Base-by-base conservation (phyloP, 2,797 vertebrate species). In the Heterohyrax brucei region DNA sequence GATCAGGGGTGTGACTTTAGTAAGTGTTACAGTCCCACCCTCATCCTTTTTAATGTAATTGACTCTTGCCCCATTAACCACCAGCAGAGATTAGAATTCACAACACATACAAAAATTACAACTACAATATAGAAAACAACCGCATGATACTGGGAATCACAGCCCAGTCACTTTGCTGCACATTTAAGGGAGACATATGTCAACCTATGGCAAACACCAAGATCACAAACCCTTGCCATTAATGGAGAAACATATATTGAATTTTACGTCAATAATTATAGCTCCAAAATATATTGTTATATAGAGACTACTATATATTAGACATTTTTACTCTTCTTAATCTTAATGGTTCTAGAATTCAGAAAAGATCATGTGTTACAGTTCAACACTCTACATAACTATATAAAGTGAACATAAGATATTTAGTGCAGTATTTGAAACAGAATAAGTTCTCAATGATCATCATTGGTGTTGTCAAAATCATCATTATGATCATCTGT, bases 311-410 rank as follows among this genome's bases (percentile, higher is more conserved):
- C 77, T 94, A 46, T 0, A 78, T 93, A 84, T 95, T 87, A 85
- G 48, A 75, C 7, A 62, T 64, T n/a, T 89, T 93, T 93, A 78
- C 21, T 95, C 75, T 92, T 85, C 48, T 70, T 86, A 80, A 66
- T 83, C n/a, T 50, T 70, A 64, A 50, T 30, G 33, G 8, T 81
- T 81, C 33, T 80, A 78, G 26, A 39, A 91, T 89, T 93, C 30
- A 78, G 30, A 62, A 80, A 95, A 79, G 21, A 75, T 66, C 8
- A 46, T 78, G 18, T 93, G 28, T 75, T 78, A 73, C 1, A 66
- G 77, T 50, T 87, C 16, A 62, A 64, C 46, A 56, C 30, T 81
- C 46, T 83, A 53, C 8, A 21, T 79, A 80, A 73, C 39, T 19
- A 77, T 46, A 88, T 33, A 91, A 93, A 93, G 9, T 24, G 88